phyloP scores from a whole-genome alignment of 2,113 vertebrate species.

The Spermophilus dauricus region DNA sequence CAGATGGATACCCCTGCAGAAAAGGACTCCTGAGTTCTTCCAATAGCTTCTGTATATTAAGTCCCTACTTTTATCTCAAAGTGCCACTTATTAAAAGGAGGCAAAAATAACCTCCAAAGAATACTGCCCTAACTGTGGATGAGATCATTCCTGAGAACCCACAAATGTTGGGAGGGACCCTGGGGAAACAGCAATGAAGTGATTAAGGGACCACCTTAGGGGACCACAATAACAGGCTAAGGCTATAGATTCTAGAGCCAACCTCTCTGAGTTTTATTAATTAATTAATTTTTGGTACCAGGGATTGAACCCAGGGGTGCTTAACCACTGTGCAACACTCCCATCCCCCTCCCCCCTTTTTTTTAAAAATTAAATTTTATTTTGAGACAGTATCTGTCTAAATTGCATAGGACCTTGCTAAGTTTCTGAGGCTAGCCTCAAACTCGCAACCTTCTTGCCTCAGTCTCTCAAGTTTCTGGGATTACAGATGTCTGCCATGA shows the following conservation, averaged over 20 bases:
- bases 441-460: no score
- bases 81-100: slow-evolving; percentile 46
- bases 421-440: no score
- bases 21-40: slow-evolving; percentile 48
- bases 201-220: not conserved
- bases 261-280: not conserved
- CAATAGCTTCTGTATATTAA: slow-evolving; percentile 14
- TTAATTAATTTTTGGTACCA: no score
- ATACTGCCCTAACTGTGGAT: not conserved
- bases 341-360: no score
- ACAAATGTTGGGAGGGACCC: not conserved
- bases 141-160: not conserved
- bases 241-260: not conserved
- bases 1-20: not conserved
- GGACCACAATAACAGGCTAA: not conserved
- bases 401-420: no score
- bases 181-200: not conserved
- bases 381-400: no score
- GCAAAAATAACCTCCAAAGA: not conserved
- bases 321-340: no score
- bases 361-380: no score
- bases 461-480: no score
- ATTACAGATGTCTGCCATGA: no score
- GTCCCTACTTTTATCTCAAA: slow-evolving; percentile 43
- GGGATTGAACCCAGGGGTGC: no score